A percentile compares a stretch with the other conserved stretches of the same genome.
Conservation (phyloP, 35 echinoderm and acorn worm species). For the Patiria miniata region DNA sequence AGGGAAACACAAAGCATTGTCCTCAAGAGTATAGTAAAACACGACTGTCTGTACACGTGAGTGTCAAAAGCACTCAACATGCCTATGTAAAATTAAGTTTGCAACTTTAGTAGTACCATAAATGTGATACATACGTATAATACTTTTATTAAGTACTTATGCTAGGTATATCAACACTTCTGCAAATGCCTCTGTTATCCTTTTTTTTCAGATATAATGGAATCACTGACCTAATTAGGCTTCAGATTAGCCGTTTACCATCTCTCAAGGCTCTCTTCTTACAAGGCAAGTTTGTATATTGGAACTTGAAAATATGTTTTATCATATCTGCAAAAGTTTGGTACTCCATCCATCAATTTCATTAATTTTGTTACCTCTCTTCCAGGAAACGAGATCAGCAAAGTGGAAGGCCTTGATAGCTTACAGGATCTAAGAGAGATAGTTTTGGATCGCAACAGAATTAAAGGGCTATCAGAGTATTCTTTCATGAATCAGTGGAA, state of each 20-base stretch:
- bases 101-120: too few relatives aligned
- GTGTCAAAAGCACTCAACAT: too few relatives aligned
- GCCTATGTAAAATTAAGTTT: too few relatives aligned
- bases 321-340: neutral
- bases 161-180: neutral
- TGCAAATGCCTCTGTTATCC: neutral
- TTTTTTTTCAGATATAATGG: conserved; percentile 85
- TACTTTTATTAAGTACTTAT: neutral
- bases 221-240: conserved; percentile 82
- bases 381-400: conserved; percentile 88
- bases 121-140: too few relatives aligned
- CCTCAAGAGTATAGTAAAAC: too few relatives aligned
- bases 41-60: too few relatives aligned
- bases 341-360: neutral
- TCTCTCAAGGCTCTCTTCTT: conserved; percentile 95
- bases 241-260: conserved; percentile 79
- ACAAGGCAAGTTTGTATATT: conserved; percentile 63
- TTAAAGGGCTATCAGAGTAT: conserved; percentile 78
- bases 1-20: too few relatives aligned
- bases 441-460: conserved; percentile 92
- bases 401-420: conserved; percentile 89
- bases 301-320: neutral
- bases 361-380: neutral
- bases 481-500: conserved; percentile 99
- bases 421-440: conserved; percentile 95